Evolutionary conservation across 2,113 vertebrate species (phyloP).

Genomic region (Lipophrys pholis): DNA sequence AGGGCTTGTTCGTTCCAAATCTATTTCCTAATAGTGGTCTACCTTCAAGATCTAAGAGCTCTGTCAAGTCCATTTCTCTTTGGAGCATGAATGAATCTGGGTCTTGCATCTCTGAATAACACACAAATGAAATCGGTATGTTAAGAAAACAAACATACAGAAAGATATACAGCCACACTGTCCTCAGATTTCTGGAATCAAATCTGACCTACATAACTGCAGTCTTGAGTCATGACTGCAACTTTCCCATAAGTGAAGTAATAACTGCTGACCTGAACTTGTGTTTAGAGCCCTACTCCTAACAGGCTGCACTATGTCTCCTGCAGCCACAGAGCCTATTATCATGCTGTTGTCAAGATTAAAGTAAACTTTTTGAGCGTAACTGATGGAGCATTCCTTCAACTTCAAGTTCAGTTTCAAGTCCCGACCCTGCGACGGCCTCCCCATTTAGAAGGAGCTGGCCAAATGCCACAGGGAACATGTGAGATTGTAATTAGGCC

Average conservation of each 20-base stretch:
- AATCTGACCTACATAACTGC: conserved; percentile 2
- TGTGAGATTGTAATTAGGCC: conserved; percentile 4
- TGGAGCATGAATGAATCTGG: conserved; percentile 28
- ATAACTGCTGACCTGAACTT: too few species aligned
- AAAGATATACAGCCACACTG: not conserved
- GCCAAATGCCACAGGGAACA: too few species aligned
- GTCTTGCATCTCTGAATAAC: conserved; percentile 39
- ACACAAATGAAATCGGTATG: not conserved
- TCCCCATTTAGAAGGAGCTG: too few species aligned
- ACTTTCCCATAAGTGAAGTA: not conserved
- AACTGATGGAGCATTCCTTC: not conserved
- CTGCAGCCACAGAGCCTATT: too few species aligned
- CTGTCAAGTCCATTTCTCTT: conserved; percentile 20
- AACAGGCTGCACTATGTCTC: too few species aligned
- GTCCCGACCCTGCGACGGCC: not conserved
- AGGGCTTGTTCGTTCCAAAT: too few species aligned
- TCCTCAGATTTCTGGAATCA: not conserved
- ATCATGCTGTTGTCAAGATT: too few species aligned
- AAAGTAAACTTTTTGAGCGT: too few species aligned
- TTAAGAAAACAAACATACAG: too few species aligned
- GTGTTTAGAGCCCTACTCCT: too few species aligned
- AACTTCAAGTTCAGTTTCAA: not conserved
- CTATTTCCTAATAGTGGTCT: not conserved
- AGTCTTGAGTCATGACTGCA: not conserved
- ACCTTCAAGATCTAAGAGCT: conserved; percentile 6